phyloP scores from a whole-genome alignment of 2,113 vertebrate species.

The Ammodytes marinus region DNA sequence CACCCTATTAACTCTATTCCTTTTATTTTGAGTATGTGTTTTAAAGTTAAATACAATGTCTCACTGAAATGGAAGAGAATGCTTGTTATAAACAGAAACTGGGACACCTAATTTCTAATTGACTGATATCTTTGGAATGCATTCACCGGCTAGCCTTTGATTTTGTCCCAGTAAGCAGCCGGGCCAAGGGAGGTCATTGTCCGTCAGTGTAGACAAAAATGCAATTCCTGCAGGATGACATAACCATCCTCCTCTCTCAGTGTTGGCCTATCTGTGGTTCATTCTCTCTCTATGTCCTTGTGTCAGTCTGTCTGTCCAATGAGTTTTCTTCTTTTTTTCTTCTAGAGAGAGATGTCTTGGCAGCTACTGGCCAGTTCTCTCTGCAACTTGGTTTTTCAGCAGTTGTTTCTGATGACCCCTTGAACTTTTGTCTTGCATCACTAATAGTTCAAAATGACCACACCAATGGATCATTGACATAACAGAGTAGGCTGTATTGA shows the following conservation, averaged over 20 bases:
- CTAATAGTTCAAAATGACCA: background rate
- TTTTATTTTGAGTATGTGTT: background rate
- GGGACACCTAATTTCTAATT: conserved; percentile 6
- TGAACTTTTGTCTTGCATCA: background rate
- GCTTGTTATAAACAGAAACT: background rate
- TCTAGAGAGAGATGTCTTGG: background rate
- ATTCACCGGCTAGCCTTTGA: background rate
- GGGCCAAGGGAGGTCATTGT: background rate
- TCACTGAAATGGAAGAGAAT: background rate
- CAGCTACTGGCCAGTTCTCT: background rate
- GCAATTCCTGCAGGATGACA: background rate
- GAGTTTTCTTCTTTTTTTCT: too few relatives aligned
- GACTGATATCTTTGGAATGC: conserved; percentile 24
- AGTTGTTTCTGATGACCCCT: background rate
- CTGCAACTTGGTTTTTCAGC: background rate
- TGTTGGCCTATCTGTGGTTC: background rate
- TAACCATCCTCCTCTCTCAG: conserved; percentile 6
- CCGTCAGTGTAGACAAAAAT: background rate
- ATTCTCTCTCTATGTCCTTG: background rate
- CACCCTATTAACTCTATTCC: background rate
- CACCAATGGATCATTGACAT: background rate
- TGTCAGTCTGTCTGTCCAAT: conserved; percentile 9
- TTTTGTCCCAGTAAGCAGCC: conserved; percentile 7
- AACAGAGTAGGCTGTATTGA: background rate
- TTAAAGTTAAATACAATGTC: background rate